A percentile compares a stretch with the other conserved stretches of the same genome.
Conservation (phyloP, 1,140 invertebrate genomes). For the Hypsibius dujardini region DNA sequence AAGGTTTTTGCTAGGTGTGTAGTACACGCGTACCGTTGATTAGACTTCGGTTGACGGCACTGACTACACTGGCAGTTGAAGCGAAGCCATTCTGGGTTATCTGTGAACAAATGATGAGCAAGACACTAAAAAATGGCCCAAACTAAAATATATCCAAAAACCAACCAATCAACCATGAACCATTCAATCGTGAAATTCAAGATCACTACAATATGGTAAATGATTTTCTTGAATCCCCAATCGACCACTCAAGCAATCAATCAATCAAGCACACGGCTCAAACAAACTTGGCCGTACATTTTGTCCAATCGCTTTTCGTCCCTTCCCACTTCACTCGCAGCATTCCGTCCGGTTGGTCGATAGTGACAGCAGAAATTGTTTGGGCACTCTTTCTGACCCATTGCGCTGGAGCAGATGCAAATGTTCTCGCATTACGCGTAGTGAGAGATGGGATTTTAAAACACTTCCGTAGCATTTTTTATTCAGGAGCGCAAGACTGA, state of each 20-base stretch:
- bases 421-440: too few relatives aligned
- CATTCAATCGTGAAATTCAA: too few relatives aligned
- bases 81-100: background rate
- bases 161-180: background rate
- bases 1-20: background rate
- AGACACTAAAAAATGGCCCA: background rate
- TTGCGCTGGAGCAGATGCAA: too few relatives aligned
- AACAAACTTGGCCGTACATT: too few relatives aligned
- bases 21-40: background rate
- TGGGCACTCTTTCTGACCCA: too few relatives aligned
- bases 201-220: background rate
- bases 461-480: too few relatives aligned
- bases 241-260: background rate
- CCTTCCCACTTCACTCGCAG: too few relatives aligned
- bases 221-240: background rate
- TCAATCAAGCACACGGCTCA: background rate
- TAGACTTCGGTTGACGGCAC: slow-evolving; percentile 9
- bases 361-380: too few relatives aligned
- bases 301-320: too few relatives aligned
- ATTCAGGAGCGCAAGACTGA: too few relatives aligned
- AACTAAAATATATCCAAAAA: background rate
- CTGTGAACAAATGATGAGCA: background rate
- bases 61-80: background rate
- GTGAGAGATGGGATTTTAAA: too few relatives aligned
- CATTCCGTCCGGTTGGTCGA: too few relatives aligned